A percentile compares a stretch with the other conserved stretches of the same genome.
phyloP scores from a whole-genome alignment of 2,113 vertebrate species.

The Stercorarius parasiticus region DNA sequence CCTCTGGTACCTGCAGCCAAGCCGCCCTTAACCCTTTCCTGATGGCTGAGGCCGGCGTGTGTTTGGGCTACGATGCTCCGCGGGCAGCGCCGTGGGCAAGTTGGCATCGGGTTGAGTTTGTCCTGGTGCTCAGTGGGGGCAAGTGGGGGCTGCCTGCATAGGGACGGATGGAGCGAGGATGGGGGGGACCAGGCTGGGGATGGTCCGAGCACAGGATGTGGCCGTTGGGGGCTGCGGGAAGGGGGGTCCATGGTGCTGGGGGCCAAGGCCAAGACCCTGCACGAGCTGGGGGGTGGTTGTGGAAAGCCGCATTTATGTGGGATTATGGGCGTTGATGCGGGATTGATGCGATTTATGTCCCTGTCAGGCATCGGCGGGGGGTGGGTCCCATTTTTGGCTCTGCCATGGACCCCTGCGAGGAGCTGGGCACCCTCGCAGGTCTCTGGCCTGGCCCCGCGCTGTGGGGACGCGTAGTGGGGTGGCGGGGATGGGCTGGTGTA shows the following conservation, averaged over 20 bases:
- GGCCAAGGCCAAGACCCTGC: no score
- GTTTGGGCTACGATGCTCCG: rapidly evolving
- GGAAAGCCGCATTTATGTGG: not conserved
- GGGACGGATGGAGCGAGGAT: not conserved
- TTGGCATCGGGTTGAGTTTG: not conserved
- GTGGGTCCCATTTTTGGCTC: not conserved
- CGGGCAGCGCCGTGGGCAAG: not conserved
- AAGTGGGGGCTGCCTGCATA: not conserved
- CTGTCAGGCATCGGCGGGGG: rapidly evolving
- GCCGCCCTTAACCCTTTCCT: constrained; percentile 40
- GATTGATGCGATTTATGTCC: not conserved
- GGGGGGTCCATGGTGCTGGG: not conserved
- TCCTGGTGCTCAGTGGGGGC: rapidly evolving
- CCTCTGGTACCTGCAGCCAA: constrained; percentile 57
- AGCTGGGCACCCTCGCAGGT: not conserved
- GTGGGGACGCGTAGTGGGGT: rapidly evolving
- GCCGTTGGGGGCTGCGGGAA: rapidly evolving
- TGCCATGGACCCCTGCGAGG: rapidly evolving
- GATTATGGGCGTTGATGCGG: not conserved
- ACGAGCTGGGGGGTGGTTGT: rapidly evolving
- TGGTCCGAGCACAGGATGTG: not conserved
- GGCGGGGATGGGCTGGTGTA: not conserved
- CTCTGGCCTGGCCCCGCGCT: not conserved
- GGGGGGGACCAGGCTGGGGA: not conserved
- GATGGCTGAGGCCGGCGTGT: rapidly evolving